Base-by-base conservation (phyloP, 37 sponge, comb jelly and placozoan genomes). In the Spongia lamella region DNA sequence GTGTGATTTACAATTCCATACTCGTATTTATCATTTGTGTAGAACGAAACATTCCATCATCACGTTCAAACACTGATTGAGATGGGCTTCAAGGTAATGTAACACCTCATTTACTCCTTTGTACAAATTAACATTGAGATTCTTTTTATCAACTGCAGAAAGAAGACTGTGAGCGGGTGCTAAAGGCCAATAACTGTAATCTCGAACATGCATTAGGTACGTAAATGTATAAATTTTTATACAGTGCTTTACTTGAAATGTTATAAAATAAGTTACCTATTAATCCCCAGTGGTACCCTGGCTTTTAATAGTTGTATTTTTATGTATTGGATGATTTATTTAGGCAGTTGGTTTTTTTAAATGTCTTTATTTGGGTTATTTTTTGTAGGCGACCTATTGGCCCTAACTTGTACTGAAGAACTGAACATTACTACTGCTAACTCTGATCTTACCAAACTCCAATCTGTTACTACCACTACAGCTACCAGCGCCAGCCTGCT, bases 31-130 rank as follows among this genome's bases (percentile, higher is more conserved):
- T 43, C 7, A 43, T 9, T 43, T 43, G 47, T 43, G 47, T 43
- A 43, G 47, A 43, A 5, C 9, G 47, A 43, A 43, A 43, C 9
- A 27, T 66, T 75, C 51, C n/a, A 58, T 17, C 78, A 77, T 5
- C 50, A 70, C 22, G 32, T 77, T 32, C 39, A 56, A 29, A 51
- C 39, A 2, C 78, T 84, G 3, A 66, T 84, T 69, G 78, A 84
- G 38, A 77, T 84, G 85, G 85, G 85, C 24, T 69, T 84, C 26
- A 21, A 70, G 9, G 85, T 65, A 37, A n/a, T 50, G 24, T 19
- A 13, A 21, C 5, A 30, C n/a, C n/a, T n/a, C n/a, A n/a, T n/a
- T n/a, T n/a, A n/a, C n/a, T n/a, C n/a, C n/a, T n/a, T 30, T n/a
- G n/a, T 22, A 3, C 0, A 63, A 19, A 43, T 5, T 43, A 9